Conservation (phyloP, 2,888 invertebrate species). For the Rhamphomyia laevipes region DNA sequence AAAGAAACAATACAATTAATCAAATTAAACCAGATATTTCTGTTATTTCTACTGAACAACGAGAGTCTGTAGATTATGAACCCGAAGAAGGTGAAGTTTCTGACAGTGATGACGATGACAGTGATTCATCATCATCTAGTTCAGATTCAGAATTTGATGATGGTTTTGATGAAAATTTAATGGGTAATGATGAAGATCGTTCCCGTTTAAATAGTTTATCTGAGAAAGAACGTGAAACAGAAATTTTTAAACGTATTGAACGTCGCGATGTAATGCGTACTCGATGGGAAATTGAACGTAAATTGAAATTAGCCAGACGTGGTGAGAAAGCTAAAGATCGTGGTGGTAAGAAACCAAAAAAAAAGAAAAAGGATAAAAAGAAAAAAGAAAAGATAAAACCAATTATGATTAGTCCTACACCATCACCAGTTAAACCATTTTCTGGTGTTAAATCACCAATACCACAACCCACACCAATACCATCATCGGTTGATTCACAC, state of each 20-base stretch:
- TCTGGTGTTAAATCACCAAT: slow-evolving; percentile 4
- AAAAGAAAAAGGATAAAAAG: slow-evolving; percentile 43
- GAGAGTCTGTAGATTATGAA: slow-evolving; percentile 45
- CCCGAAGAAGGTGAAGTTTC: slow-evolving; percentile 84
- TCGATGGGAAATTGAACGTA: slow-evolving; percentile 91
- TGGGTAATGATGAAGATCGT: slow-evolving; percentile 94
- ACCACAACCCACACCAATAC: neutral
- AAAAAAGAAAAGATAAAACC: slow-evolving; percentile 14
- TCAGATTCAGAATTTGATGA: slow-evolving; percentile 86
- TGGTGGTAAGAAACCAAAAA: slow-evolving; percentile 36
- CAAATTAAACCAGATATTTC: slow-evolving; percentile 33
- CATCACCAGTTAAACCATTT: slow-evolving; percentile 9
- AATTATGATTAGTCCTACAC: slow-evolving; percentile 9
- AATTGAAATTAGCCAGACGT: slow-evolving; percentile 71
- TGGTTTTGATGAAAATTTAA: slow-evolving; percentile 92
- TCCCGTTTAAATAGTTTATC: slow-evolving; percentile 82
- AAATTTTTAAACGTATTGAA: slow-evolving; percentile 93
- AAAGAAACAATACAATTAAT: slow-evolving; percentile 31
- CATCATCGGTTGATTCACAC: neutral
- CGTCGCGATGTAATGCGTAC: slow-evolving; percentile 88
- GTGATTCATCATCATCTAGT: slow-evolving; percentile 42
- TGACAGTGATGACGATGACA: slow-evolving; percentile 43
- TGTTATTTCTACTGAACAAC: slow-evolving; percentile 18
- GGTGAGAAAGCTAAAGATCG: slow-evolving; percentile 53
- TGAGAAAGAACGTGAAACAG: slow-evolving; percentile 94